Conservation (phyloP, 2,113 vertebrate species). For the Nycticorax nycticorax region DNA sequence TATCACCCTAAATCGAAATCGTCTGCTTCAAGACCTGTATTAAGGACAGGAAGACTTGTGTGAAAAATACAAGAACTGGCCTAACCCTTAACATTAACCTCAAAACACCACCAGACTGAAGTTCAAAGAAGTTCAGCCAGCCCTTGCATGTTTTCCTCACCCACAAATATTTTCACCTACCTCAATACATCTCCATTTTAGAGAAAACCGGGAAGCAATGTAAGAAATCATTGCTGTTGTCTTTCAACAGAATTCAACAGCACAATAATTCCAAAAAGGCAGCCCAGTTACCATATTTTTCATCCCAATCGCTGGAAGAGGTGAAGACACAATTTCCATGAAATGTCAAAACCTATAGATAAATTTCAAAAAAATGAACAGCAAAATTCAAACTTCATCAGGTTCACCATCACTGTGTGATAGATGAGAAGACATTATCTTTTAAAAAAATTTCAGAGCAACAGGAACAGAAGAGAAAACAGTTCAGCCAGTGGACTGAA, state of each 20-base stretch:
- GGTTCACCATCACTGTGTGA: background rate
- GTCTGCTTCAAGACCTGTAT: background rate
- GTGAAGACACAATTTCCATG: background rate
- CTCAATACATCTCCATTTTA: background rate
- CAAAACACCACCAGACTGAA: background rate
- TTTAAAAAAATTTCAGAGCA: background rate
- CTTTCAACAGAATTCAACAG: background rate
- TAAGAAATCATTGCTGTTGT: background rate
- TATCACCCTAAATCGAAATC: background rate
- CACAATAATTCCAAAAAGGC: background rate
- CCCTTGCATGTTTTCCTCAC: background rate
- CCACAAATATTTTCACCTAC: background rate
- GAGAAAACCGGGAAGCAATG: background rate
- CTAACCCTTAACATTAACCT: background rate
- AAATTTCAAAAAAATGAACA: background rate
- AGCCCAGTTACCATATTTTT: background rate
- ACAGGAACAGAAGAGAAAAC: background rate
- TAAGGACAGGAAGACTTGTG: background rate
- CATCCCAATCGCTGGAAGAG: background rate
- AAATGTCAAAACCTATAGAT: background rate
- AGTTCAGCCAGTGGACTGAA: background rate
- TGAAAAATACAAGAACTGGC: background rate
- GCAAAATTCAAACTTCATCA: background rate
- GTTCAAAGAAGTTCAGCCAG: background rate
- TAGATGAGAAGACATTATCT: background rate